phyloP scores from a whole-genome alignment of 2,113 vertebrate genomes.

The Caracal caracal region DNA sequence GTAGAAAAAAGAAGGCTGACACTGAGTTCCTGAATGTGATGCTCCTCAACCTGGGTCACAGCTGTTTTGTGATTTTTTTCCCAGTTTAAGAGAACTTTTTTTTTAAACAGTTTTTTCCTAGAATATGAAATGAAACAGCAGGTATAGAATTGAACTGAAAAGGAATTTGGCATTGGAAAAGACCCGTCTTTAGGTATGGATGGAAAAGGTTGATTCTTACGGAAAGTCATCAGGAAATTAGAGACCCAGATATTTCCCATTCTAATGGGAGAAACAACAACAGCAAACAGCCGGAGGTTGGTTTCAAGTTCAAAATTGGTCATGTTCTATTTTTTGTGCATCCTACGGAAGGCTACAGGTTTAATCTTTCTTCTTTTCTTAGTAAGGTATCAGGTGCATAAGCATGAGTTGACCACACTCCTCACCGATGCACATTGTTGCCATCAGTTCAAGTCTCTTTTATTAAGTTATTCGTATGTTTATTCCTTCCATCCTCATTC shows the following conservation, averaged over 20 bases:
- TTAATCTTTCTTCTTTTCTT: neutral
- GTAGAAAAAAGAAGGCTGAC: neutral
- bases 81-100: neutral
- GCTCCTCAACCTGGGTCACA: neutral
- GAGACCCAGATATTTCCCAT: neutral
- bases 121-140: neutral
- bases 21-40: neutral
- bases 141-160: neutral
- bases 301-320: neutral
- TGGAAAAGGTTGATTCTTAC: neutral
- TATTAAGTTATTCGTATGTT: neutral
- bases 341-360: neutral
- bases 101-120: neutral
- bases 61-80: neutral
- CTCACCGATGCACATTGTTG: neutral
- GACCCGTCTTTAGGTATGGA: neutral
- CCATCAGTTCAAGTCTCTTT: neutral
- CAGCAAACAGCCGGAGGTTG: fast-evolving
- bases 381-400: neutral
- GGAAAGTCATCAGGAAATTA: neutral
- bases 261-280: neutral
- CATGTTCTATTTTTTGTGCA: neutral
- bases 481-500: neutral
- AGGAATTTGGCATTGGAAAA: neutral
- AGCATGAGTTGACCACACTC: neutral